Percentiles rank a stretch among this genome's conserved stretches.
phyloP scores from a whole-genome alignment of 2,888 invertebrate species.

The Netelia inedita region DNA sequence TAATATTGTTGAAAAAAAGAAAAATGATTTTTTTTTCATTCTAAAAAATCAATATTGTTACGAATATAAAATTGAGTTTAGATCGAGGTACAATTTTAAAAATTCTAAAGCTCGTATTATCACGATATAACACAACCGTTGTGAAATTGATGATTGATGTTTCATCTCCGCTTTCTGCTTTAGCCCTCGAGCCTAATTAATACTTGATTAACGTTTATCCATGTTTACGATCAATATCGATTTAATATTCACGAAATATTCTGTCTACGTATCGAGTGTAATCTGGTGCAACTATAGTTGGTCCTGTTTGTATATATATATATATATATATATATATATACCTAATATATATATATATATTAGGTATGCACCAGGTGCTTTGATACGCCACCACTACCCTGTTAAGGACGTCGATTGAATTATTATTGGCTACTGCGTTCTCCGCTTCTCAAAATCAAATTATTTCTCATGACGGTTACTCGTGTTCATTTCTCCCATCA shows the following conservation, averaged over 20 bases:
- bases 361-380: background rate
- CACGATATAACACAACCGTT: too few relatives aligned
- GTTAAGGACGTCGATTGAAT: too few relatives aligned
- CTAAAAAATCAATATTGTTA: background rate
- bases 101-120: too few relatives aligned
- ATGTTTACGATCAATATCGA: background rate
- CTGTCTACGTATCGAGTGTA: background rate
- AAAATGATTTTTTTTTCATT: background rate
- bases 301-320: background rate
- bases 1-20: background rate
- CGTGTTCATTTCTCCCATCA: too few relatives aligned
- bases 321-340: background rate
- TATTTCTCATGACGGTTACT: too few relatives aligned
- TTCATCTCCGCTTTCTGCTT: too few relatives aligned
- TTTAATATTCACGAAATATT: constrained; percentile 1
- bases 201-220: too few relatives aligned
- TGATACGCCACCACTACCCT: background rate
- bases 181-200: too few relatives aligned
- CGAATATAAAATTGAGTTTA: background rate
- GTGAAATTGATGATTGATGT: background rate
- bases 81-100: too few relatives aligned
- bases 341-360: background rate
- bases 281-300: background rate
- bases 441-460: too few relatives aligned
- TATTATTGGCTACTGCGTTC: too few relatives aligned